phyloP scores from a whole-genome alignment of 2,888 invertebrate species.

The Parelbella ahira region DNA sequence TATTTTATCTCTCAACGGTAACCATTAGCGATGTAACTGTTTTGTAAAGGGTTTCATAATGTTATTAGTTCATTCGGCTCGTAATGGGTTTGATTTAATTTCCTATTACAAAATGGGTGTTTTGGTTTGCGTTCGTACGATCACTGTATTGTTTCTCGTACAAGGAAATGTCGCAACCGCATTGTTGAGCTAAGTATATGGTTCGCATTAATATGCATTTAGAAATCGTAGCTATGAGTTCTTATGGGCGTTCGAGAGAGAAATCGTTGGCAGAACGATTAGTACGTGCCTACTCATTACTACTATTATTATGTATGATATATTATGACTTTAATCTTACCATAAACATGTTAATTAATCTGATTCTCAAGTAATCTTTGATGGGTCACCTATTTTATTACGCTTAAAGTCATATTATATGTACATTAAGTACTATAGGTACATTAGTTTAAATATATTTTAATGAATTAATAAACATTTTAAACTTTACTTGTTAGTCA shows the following conservation, averaged over 20 bases:
- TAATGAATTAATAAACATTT: too few relatives aligned
- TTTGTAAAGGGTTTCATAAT: conserved; percentile 29
- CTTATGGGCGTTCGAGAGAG: conserved; percentile 20
- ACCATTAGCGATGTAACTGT: conserved; percentile 10
- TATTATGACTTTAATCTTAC: too few relatives aligned
- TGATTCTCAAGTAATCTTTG: too few relatives aligned
- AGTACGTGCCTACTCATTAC: conserved; percentile 5
- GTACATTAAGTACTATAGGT: too few relatives aligned
- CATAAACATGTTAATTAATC: too few relatives aligned
- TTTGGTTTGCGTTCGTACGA: conserved; percentile 22
- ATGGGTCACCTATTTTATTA: too few relatives aligned
- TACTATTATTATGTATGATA: too few relatives aligned
- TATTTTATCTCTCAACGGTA: conserved; percentile 6
- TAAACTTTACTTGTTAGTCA: too few relatives aligned
- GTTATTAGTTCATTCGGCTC: conserved; percentile 10
- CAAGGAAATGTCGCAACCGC: conserved; percentile 66
- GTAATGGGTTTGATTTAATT: conserved; percentile 9
- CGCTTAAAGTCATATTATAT: too few relatives aligned
- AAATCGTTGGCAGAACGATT: conserved; percentile 15
- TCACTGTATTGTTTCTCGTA: conserved; percentile 33
- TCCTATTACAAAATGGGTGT: conserved; percentile 24
- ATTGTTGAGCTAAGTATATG: conserved; percentile 54
- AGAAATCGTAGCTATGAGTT: conserved; percentile 35
- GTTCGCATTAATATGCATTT: conserved; percentile 64
- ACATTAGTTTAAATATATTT: too few relatives aligned